Evolutionary conservation across 2,888 invertebrate genomes (phyloP), one percentile per base, ranked within the genome.

Genomic region (Tenthredo mesomela): DNA sequence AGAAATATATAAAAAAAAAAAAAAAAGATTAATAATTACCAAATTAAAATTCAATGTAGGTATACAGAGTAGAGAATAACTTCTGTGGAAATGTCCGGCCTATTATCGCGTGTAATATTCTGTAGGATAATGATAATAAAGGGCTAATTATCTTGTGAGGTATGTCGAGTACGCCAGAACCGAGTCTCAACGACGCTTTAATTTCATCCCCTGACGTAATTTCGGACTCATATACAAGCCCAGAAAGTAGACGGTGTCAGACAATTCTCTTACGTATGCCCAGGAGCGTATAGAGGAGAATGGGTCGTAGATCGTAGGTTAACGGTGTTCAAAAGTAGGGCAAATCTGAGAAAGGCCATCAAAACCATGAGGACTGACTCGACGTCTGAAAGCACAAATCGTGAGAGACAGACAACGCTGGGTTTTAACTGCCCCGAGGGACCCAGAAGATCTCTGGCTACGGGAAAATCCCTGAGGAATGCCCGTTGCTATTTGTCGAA

Each of bases 271-370:
- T 50, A 29, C 29, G 77, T 77, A 80, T 21, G 58, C 61, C 58
- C 25, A 15, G 25, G 58, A 80, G 78, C 54, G 78, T 25, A 80
- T 61, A 21, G n/a, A 33, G 25, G 37, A 33, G 25, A 21, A 54
- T 21, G 80, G 61, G 58, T 61, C 61, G 33, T 80, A 80, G 80
- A 80, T 80, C 80, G 80, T 80, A 40, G 80, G 58, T 80, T 80
- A 80, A 80, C 78, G 78, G 47, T 47, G 37, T 37, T 58, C 40
- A 18, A 80, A 58, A 80, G 80, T 80, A 40, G 80, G 40, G 80
- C 80, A 80, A 80, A 80, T 80, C 80, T 80, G 61, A 80, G 61
- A 37, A 80, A 80, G 37, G 61, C 40, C 40, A 80, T 80, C 37
- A 40, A 61, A 80, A 58, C 61, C 58, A 40, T 80, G 61, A 80